Conservation (phyloP, 2,888 invertebrate species). For the Eilema sororculum region DNA sequence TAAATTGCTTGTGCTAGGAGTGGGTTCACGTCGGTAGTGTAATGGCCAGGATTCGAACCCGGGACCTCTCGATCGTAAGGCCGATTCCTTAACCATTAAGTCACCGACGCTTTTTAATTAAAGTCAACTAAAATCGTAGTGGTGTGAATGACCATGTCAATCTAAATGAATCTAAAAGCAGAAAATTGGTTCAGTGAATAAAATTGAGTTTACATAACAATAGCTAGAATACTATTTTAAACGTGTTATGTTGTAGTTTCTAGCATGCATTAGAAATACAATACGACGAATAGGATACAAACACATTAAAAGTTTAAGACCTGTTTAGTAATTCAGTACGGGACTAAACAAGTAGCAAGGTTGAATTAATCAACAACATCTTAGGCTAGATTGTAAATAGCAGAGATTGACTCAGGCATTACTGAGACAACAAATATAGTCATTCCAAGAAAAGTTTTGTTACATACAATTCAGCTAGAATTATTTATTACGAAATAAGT, state of each 20-base stretch:
- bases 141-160: background rate
- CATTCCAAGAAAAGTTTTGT: slow-evolving; percentile 25
- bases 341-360: slow-evolving; percentile 46
- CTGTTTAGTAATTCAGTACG: slow-evolving; percentile 35
- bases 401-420: slow-evolving; percentile 43
- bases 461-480: slow-evolving; percentile 20
- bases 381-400: slow-evolving; percentile 29
- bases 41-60: too few relatives aligned
- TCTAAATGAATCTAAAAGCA: background rate
- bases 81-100: too few relatives aligned
- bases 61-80: too few relatives aligned
- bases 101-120: too few relatives aligned
- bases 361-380: slow-evolving; percentile 42
- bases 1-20: too few relatives aligned
- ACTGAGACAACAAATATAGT: slow-evolving; percentile 5
- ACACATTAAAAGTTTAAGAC: slow-evolving; percentile 35
- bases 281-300: slow-evolving; percentile 25
- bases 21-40: too few relatives aligned
- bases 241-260: background rate
- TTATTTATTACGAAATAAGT: slow-evolving; percentile 54
- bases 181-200: background rate
- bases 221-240: background rate
- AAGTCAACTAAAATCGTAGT: too few relatives aligned
- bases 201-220: background rate
- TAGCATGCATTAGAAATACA: background rate